Evolutionary conservation across 2,888 invertebrate species (phyloP), one percentile per base, ranked within the genome.

Genomic region (Chrysolina oricalcia): DNA sequence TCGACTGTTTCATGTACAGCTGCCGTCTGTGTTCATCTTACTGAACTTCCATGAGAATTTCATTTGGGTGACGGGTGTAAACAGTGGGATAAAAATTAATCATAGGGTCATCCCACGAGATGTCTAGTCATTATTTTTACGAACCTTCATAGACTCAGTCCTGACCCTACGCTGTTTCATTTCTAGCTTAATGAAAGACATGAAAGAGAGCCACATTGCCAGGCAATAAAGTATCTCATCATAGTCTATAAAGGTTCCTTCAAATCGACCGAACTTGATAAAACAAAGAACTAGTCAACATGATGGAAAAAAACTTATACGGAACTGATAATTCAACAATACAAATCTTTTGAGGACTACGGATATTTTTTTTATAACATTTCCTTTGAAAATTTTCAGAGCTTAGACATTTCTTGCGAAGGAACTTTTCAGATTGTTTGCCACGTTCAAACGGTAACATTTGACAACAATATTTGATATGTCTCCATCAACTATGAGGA

Each of bases 211-310:
- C 72, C 65, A 64, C 69, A 64, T 72, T 68, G 69, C 48, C 69
- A 48, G 46, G 59, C 23, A 48, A 73, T 75, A 73, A 75, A 75
- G 62, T 75, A 75, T 72, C 70, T 75, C 50, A 75, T 75, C 62
- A 75, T 69, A 65, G 75, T 66, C 75, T 48, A 75, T 75, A 70
- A 75, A 72, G 72, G 74, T 64, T 72, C 65, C 72, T 72, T 68
- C 40, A 73, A 73, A 75, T 73, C 72, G 72, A 70, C 62, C 13
- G 19, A 41, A 72, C 69, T 65, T 65, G 56, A 70, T 75, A 65
- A 73, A 72, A 59, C 35, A 35, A 35, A 35, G 35, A 35, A 35
- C 0, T 35, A 8, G 0, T 35, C 35, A 35, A 35, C 4, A 35
- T 6, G 8, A 35, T 8, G 8, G 8, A 35, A 6, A 35, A 8